Conservation (phyloP, 2,888 invertebrate genomes). For the Tillus elongatus region DNA sequence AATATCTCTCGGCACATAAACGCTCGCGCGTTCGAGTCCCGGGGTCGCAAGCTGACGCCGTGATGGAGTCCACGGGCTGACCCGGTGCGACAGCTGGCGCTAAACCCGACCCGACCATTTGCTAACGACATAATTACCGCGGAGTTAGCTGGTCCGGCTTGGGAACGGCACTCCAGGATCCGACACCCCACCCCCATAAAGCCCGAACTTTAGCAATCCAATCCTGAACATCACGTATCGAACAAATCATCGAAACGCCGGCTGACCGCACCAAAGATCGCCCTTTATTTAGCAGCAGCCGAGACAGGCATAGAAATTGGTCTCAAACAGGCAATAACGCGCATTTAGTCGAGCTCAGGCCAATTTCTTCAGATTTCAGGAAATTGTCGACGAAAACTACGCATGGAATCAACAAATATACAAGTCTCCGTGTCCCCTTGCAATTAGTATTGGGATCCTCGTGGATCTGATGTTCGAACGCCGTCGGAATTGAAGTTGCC, state of each 20-base stretch:
- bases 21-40: slow-evolving; percentile 25
- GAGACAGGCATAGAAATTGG: slow-evolving; percentile 41
- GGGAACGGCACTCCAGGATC: slow-evolving; percentile 15
- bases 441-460: too few relatives aligned
- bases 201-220: slow-evolving; percentile 15
- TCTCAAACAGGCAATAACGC: slow-evolving; percentile 40
- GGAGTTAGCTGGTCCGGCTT: slow-evolving; percentile 20
- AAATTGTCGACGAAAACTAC: slow-evolving; percentile 29
- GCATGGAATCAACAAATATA: not conserved
- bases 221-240: slow-evolving; percentile 32
- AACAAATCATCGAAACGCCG: slow-evolving; percentile 41
- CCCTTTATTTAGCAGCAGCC: slow-evolving; percentile 34
- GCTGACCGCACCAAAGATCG: slow-evolving; percentile 30
- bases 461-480: too few relatives aligned
- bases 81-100: slow-evolving; percentile 35
- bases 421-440: not conserved
- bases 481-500: too few relatives aligned
- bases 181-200: slow-evolving; percentile 8
- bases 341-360: slow-evolving; percentile 33
- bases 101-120: slow-evolving; percentile 33
- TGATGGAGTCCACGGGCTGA: slow-evolving; percentile 38
- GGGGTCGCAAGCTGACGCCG: slow-evolving; percentile 43
- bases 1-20: slow-evolving; percentile 41
- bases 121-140: slow-evolving; percentile 38
- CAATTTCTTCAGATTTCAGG: slow-evolving; percentile 39